Base-by-base conservation (phyloP, 53 echinoderm and acorn worm species). In the Henricia sp. region DNA sequence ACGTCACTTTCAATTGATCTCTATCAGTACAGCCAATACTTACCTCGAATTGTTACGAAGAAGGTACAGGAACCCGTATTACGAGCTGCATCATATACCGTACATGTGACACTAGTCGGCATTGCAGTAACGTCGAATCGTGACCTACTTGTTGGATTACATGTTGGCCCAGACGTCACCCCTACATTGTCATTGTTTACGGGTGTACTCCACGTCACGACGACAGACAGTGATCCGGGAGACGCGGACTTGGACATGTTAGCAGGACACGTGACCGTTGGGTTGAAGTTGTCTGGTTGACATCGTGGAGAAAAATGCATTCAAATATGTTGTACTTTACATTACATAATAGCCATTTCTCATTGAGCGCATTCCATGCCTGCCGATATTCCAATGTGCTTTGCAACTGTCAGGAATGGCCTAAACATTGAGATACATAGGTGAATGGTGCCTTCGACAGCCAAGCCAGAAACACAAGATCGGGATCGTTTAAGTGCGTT, bases 131-230 rank as follows among this genome's bases (percentile, higher is more conserved):
- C 0, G n/a, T n/a, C n/a, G 11, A 71, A 50, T 3, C 30, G 32
- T 19, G 50, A 28, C 3, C 51, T 52, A 24, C 51, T 50, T 3
- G 51, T 32, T 13, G 4, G 29, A 37, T 29, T 30, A 23, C 71
- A 71, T 27, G n/a, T n/a, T n/a, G 10, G 32, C 10, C 32, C 30
- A n/a, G 32, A 29, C 6, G 5, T 41, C 19, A 71, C 32, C 29
- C 50, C 71, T 2, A 71, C 71, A 34, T 71, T 71, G 33, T 71
- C 71, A 10, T 16, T 50, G 40, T 6, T n/a, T n/a, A n/a, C n/a
- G n/a, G n/a, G n/a, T n/a, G n/a, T n/a, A n/a, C n/a, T n/a, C n/a
- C n/a, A n/a, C n/a, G n/a, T n/a, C n/a, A n/a, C n/a, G n/a, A n/a
- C n/a, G n/a, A n/a, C n/a, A n/a, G n/a, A n/a, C n/a, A n/a, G n/a